Conservation (phyloP, 2,797 vertebrate genomes). For the Tachyglossus aculeatus region DNA sequence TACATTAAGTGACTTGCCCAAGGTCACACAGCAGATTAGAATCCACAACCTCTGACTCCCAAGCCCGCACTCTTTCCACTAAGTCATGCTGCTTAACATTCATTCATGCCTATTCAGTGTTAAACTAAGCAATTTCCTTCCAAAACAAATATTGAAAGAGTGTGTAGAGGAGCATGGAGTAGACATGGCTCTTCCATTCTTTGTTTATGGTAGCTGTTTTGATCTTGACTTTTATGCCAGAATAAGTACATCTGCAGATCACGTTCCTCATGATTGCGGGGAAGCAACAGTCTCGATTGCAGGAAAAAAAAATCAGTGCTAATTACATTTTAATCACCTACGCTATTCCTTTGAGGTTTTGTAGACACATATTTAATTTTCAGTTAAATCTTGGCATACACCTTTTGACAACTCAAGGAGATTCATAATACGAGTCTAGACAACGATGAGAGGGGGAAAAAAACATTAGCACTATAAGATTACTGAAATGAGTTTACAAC, state of each 20-base stretch:
- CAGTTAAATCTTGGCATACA: conserved; percentile 7
- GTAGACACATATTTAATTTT: conserved; percentile 51
- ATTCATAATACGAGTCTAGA: neutral
- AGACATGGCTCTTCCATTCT: neutral
- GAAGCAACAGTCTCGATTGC: conserved; percentile 43
- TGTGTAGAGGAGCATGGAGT: neutral
- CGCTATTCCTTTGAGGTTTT: conserved; percentile 36
- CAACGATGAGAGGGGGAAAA: neutral
- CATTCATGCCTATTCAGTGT: neutral
- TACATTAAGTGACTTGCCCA: too few relatives aligned
- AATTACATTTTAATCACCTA: conserved; percentile 41
- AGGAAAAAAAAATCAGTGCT: conserved; percentile 56
- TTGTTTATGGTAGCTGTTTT: conserved; percentile 48
- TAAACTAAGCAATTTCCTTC: neutral
- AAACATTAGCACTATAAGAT: neutral
- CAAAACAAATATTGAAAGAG: neutral
- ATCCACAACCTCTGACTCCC: too few relatives aligned
- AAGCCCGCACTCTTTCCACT: too few relatives aligned
- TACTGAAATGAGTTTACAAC: neutral
- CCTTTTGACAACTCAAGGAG: neutral
- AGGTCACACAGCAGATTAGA: too few relatives aligned
- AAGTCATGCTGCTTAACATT: too few relatives aligned
- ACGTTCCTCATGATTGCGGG: conserved; percentile 29
- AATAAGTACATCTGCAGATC: conserved; percentile 56
- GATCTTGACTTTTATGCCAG: conserved; percentile 38